A percentile compares a stretch with the other conserved stretches of the same genome.
These are phyloP conservation scores for Macquaria ambigua DNA, from an alignment of 2,113 vertebrate genomes.

Conservation along the genomic window DNA sequence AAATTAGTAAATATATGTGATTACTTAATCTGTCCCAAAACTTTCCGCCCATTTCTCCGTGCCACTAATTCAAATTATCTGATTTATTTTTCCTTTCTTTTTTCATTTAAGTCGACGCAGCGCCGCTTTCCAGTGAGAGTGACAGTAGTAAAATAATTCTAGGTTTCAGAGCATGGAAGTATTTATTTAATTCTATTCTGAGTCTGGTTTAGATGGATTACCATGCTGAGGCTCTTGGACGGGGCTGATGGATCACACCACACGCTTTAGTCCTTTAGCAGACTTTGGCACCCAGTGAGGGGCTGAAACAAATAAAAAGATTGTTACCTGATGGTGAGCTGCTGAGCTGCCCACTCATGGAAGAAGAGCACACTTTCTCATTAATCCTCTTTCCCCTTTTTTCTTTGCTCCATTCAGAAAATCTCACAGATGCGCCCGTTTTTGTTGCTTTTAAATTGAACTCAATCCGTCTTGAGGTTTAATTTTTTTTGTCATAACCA, in stretches of 20 bases:
- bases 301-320: conserved; percentile 69
- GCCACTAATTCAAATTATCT: conserved; percentile 29
- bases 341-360: conserved; percentile 37
- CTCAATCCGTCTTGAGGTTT: conserved; percentile 60
- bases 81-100: conserved; percentile 50
- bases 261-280: conserved; percentile 35
- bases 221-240: conserved; percentile 47
- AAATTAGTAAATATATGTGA: conserved; percentile 10
- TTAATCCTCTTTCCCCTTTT: neutral
- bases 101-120: conserved; percentile 30
- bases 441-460: conserved; percentile 20
- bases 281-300: conserved; percentile 50
- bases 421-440: neutral
- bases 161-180: conserved; percentile 59
- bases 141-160: conserved; percentile 66
- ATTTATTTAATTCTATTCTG: conserved; percentile 73
- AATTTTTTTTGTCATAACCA: conserved; percentile 17
- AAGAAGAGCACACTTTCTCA: conserved; percentile 25
- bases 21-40: conserved; percentile 1
- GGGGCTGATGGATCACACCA: conserved; percentile 60
- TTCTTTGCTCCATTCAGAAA: conserved; percentile 17
- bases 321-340: conserved; percentile 68
- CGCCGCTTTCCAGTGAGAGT: neutral
- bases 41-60: conserved; percentile 6
- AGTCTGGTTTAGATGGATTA: conserved; percentile 70